Conservation (phyloP, 2,888 invertebrate genomes). For the Stenodema calcarata region DNA sequence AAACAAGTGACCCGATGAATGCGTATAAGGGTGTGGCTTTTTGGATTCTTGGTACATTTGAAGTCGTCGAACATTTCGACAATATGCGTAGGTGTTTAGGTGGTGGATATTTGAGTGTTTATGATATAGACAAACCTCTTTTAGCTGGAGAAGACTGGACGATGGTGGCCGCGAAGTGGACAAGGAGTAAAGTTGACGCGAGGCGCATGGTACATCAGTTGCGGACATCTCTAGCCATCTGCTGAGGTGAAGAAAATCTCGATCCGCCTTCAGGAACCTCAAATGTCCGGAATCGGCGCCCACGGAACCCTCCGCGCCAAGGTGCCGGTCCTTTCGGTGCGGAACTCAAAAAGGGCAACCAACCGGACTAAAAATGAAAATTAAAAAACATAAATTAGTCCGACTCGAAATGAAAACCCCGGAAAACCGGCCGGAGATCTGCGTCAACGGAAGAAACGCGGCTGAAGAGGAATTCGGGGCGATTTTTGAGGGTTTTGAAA, state of each 20-base stretch:
- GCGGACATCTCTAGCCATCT: constrained; percentile 46
- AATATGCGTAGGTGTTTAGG: too few species aligned
- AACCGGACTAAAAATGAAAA: background rate
- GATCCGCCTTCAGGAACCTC: constrained; percentile 23
- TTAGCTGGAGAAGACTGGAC: constrained; percentile 43
- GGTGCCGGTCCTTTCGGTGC: background rate
- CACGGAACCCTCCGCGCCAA: background rate
- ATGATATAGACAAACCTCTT: constrained; percentile 3
- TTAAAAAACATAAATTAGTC: background rate
- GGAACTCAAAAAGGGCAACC: background rate
- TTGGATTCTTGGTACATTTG: background rate
- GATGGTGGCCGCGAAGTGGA: constrained; percentile 41
- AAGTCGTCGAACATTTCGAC: background rate
- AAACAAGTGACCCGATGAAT: constrained; percentile 24
- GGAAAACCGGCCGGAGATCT: background rate
- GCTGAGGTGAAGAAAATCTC: constrained; percentile 3
- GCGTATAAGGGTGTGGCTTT: constrained; percentile 23
- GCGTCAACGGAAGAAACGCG: background rate
- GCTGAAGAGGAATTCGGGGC: background rate
- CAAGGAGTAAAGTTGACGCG: constrained; percentile 40
- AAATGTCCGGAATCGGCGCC: background rate
- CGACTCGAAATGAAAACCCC: background rate
- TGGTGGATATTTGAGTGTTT: too few species aligned
- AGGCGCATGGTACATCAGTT: constrained; percentile 44
- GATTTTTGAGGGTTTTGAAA: background rate